Percentiles rank a stretch among this genome's conserved stretches.
These are phyloP conservation scores for Ceratosolen fusciceps DNA, from an alignment of 1,140 invertebrate genomes.

Conservation along the genomic window DNA sequence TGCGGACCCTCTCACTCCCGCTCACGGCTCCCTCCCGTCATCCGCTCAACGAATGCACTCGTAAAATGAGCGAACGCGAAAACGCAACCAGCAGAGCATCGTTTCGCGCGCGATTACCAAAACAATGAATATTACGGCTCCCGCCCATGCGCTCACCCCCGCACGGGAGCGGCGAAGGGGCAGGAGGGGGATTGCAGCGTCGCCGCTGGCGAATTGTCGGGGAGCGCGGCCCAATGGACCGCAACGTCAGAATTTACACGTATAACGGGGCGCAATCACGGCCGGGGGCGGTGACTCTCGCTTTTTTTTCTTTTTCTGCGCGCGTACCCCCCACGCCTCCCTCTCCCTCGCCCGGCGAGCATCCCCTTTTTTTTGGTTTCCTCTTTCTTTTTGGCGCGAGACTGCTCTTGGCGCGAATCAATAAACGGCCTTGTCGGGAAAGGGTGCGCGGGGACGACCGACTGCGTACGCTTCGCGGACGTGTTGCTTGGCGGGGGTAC, in stretches of 20 bases:
- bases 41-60: slow-evolving; percentile 28
- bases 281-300: neutral
- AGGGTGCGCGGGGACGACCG: too few species aligned
- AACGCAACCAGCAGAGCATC: slow-evolving; percentile 53
- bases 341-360: too few species aligned
- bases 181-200: too few species aligned
- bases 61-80: slow-evolving; percentile 64
- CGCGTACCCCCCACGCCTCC: too few species aligned
- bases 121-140: slow-evolving; percentile 50
- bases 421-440: slow-evolving; percentile 2
- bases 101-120: slow-evolving; percentile 48
- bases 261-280: slow-evolving; percentile 26
- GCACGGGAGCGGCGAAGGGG: too few species aligned
- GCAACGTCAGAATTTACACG: slow-evolving; percentile 34
- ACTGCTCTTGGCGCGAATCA: too few species aligned
- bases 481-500: too few species aligned
- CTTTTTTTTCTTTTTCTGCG: slow-evolving; percentile 29
- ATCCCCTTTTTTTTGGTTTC: too few species aligned
- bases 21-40: too few species aligned
- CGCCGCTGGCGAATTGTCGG: neutral
- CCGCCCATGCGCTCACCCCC: neutral
- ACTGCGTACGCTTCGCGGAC: too few species aligned
- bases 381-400: too few species aligned
- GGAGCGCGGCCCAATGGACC: neutral
- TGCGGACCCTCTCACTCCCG: too few species aligned